Conservation (phyloP, 2,888 invertebrate genomes). For the Tetranychus piercei region DNA sequence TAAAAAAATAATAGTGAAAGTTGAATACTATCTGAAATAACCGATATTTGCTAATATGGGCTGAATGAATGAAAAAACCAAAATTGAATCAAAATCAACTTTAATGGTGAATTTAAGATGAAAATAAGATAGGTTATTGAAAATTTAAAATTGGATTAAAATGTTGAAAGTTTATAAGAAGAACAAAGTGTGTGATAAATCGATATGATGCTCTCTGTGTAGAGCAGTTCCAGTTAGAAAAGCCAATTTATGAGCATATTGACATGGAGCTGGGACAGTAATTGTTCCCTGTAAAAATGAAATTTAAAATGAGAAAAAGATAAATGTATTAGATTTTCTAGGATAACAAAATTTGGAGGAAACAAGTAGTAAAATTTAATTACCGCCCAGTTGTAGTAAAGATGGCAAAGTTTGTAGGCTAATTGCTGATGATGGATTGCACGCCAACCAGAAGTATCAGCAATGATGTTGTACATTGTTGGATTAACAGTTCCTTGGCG, state of each 20-base stretch:
- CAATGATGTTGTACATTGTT: conserved; percentile 68
- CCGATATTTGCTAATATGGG: too few species aligned
- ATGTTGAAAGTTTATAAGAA: conserved; percentile 20
- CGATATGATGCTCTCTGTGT: conserved; percentile 36
- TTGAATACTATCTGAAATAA: too few species aligned
- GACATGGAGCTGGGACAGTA: conserved; percentile 77
- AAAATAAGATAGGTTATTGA: too few species aligned
- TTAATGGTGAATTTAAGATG: too few species aligned
- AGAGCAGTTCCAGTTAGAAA: conserved; percentile 65
- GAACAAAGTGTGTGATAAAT: conserved; percentile 22
- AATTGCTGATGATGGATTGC: conserved; percentile 61
- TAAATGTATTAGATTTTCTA: conserved; percentile 22
- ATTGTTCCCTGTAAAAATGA: conserved; percentile 40
- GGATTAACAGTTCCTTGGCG: conserved; percentile 76
- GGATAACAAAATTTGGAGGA: background rate
- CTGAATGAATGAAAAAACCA: too few species aligned
- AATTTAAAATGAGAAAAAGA: conserved; percentile 17
- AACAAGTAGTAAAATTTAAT: conserved; percentile 30
- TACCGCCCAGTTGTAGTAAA: conserved; percentile 72
- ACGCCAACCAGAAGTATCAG: conserved; percentile 47
- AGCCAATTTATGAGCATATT: conserved; percentile 83
- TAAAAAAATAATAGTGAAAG: too few species aligned
- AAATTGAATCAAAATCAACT: too few species aligned
- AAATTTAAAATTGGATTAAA: conserved; percentile 21
- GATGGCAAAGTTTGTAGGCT: conserved; percentile 64